These are phyloP conservation scores for Bombyx mandarina DNA, from an alignment of 1,140 invertebrate species.

Conservation along the genomic window DNA sequence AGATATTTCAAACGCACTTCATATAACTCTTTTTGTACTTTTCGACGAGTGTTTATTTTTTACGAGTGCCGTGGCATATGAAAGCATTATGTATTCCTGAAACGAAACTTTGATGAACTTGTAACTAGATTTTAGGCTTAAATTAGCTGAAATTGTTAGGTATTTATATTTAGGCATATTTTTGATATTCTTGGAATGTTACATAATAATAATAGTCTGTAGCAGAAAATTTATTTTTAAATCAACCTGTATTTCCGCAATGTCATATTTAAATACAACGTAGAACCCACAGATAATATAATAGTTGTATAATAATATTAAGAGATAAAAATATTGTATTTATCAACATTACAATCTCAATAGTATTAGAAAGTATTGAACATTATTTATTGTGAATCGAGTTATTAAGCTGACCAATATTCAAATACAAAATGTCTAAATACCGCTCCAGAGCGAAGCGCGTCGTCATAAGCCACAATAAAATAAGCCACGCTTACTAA, in stretches of 20 bases:
- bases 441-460: constrained; percentile 21
- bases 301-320: too few relatives aligned
- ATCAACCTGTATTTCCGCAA: too few relatives aligned
- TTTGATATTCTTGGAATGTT: too few relatives aligned
- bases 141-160: too few relatives aligned
- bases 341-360: too few relatives aligned
- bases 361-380: not conserved
- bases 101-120: too few relatives aligned
- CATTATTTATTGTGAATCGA: not conserved
- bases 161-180: too few relatives aligned
- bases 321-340: too few relatives aligned
- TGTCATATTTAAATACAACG: not conserved
- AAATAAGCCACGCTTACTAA: constrained; percentile 52
- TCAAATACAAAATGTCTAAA: constrained; percentile 21
- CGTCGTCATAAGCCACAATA: constrained; percentile 45
- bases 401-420: constrained; percentile 7
- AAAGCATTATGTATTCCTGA: not conserved
- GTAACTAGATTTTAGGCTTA: too few relatives aligned
- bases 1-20: constrained; percentile 33
- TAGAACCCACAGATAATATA: not conserved
- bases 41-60: constrained; percentile 18
- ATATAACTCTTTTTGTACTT: constrained; percentile 29
- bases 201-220: too few relatives aligned
- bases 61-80: not conserved
- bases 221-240: too few relatives aligned